Evolutionary conservation across 2,797 vertebrate species (phyloP).

Genomic region (Paedocypris micromegethes): DNA sequence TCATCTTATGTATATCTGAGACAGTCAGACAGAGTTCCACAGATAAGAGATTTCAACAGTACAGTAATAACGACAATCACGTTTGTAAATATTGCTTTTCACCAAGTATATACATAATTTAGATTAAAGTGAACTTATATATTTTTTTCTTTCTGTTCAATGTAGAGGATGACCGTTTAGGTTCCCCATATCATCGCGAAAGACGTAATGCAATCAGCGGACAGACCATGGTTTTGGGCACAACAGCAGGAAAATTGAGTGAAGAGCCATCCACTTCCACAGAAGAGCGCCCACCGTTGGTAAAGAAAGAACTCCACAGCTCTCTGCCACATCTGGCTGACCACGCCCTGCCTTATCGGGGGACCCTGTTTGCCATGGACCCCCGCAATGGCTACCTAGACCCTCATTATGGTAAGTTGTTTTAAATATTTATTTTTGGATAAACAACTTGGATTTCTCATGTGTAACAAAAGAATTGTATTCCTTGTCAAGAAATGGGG

Average conservation of each 20-base stretch:
- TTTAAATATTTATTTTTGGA: neutral
- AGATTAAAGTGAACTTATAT: constrained; percentile 4
- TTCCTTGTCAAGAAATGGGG: too few species aligned
- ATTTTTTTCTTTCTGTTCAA: constrained; percentile 31
- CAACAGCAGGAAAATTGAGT: constrained; percentile 75
- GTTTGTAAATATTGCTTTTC: too few species aligned
- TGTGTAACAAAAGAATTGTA: too few species aligned
- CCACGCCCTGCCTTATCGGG: constrained; percentile 85
- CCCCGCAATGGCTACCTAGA: constrained; percentile 91
- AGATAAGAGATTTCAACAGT: too few species aligned
- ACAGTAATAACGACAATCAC: too few species aligned
- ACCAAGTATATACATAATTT: too few species aligned
- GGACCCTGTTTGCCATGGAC: constrained; percentile 91
- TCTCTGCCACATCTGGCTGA: constrained; percentile 87
- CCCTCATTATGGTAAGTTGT: constrained; percentile 85
- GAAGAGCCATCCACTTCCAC: constrained; percentile 95
- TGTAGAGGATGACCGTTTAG: constrained; percentile 89
- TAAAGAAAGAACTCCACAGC: constrained; percentile 94
- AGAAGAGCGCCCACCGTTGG: constrained; percentile 86
- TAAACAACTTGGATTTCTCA: too few species aligned
- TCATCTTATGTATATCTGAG: too few species aligned
- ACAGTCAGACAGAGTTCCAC: too few species aligned
- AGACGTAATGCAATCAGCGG: constrained; percentile 88
- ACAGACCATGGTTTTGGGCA: constrained; percentile 72
- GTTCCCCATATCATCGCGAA: constrained; percentile 86